Evolutionary conservation across 2,797 vertebrate species (phyloP).

Genomic region (Caiman crocodilus): DNA sequence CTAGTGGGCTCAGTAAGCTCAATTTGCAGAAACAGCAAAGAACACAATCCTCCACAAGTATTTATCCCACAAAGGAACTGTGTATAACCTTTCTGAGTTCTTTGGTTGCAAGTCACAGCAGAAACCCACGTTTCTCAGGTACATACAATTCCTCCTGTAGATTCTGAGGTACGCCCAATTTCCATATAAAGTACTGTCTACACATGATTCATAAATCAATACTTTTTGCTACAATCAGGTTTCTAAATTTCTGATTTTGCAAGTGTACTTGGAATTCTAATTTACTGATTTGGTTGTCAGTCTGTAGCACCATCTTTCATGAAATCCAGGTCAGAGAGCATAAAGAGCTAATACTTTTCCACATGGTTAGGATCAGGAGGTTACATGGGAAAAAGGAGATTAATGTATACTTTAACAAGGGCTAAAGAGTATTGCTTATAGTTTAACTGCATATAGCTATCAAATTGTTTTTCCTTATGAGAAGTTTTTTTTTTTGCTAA

Average conservation of each 20-base stretch:
- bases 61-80: fast-evolving
- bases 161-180: neutral
- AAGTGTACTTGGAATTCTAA: neutral
- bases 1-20: too few relatives aligned
- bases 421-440: neutral
- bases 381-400: fast-evolving
- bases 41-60: fast-evolving
- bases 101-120: too few relatives aligned
- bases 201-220: neutral
- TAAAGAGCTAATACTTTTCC: neutral
- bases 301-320: neutral
- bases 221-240: neutral
- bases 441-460: neutral
- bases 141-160: neutral
- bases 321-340: neutral
- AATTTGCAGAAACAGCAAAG: neutral
- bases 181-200: too few relatives aligned
- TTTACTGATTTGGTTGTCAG: neutral
- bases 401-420: fast-evolving
- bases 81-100: too few relatives aligned
- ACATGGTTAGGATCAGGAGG: neutral
- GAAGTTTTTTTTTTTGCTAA: too few relatives aligned
- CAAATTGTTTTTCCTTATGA: neutral
- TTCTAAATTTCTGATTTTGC: neutral
- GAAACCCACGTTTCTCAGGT: neutral